A percentile compares a stretch with the other conserved stretches of the same genome.
These are phyloP conservation scores for Montipora cactus DNA, from an alignment of 64 coral and sea anemone species.

Conservation along the genomic window DNA sequence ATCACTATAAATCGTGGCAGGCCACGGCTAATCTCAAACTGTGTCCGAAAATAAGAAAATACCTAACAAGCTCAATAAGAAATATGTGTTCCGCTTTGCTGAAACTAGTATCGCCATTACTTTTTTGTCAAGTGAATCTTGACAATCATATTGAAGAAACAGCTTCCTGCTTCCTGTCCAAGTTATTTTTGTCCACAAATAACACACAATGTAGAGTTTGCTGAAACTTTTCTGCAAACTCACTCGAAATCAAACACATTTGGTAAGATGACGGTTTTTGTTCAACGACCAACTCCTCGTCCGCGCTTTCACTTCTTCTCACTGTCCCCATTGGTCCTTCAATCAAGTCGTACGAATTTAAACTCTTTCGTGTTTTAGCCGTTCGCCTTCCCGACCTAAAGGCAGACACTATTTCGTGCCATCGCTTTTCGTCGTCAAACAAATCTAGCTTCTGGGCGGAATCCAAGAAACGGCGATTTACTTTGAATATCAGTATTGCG, in stretches of 20 bases:
- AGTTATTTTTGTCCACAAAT: neutral
- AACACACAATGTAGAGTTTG: slow-evolving; percentile 30
- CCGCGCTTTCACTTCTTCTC: neutral
- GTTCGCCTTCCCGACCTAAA: slow-evolving; percentile 22
- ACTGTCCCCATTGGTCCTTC: slow-evolving; percentile 43
- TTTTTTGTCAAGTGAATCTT: too few species aligned
- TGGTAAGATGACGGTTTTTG: slow-evolving; percentile 47
- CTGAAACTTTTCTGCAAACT: slow-evolving; percentile 34
- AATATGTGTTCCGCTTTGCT: too few species aligned
- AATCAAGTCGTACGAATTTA: slow-evolving; percentile 50
- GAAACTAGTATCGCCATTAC: too few species aligned
- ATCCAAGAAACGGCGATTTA: neutral
- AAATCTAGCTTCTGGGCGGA: slow-evolving; percentile 4
- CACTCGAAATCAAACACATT: slow-evolving; percentile 59
- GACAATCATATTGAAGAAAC: too few species aligned
- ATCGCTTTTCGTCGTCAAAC: neutral
- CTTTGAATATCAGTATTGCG: slow-evolving; percentile 69
- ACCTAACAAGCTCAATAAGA: too few species aligned
- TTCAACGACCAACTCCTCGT: neutral
- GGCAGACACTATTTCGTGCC: slow-evolving; percentile 8
- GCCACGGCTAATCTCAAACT: too few species aligned
- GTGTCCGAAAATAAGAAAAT: too few species aligned
- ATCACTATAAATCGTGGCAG: too few species aligned
- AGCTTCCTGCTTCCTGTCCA: too few species aligned
- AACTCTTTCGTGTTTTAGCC: slow-evolving; percentile 18